Base-by-base conservation (phyloP, 1,140 invertebrate genomes). In the Marisa cornuarietis region DNA sequence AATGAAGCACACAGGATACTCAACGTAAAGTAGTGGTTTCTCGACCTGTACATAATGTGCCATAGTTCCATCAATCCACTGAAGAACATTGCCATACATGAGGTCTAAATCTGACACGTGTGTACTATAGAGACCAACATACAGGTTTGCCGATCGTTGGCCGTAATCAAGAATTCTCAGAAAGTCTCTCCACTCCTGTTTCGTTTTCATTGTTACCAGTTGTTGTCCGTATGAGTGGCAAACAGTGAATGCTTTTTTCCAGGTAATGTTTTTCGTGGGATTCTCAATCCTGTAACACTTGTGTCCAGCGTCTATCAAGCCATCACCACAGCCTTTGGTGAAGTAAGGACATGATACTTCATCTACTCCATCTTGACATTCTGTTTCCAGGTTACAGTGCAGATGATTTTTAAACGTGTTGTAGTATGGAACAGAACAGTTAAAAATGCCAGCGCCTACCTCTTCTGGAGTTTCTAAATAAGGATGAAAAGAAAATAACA, bases 371-470 rank as follows among this genome's bases (percentile, higher is more conserved):
- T 63, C 65, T 4, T 11, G n/a, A 65, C 76, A 77, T 42, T 77
- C 26, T 18, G 51, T 52, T 2, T 26, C 76, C 42, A 77, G 22
- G 49, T 77, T 77, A 51, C 76, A 77, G 20, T 69, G 65, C 16
- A 77, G 1, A n/a, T 77, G 76, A 14, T 77, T 20, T 9, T 62
- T 51, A 42, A 77, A 77, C 26, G 65, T 9, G 6, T 22, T 0
- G 24, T 22, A 77, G 65, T 68, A 63, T 4, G 42, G 13, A 18
- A 77, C 76, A 22, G 76, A 51, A n/a, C 76, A 77, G 76, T 77
- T 26, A 14, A 77, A 77, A 7, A 77, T 20, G 31, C 31, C 76
- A 52, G 51, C 13, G 51, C 31, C 49, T 5, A 77, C 6, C 42
- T 26, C 52, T 24, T 52, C 5, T 7, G 76, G 76, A 22, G 31